Base-by-base conservation (phyloP, 1,140 invertebrate genomes). In the Wiebesia pumilae region DNA sequence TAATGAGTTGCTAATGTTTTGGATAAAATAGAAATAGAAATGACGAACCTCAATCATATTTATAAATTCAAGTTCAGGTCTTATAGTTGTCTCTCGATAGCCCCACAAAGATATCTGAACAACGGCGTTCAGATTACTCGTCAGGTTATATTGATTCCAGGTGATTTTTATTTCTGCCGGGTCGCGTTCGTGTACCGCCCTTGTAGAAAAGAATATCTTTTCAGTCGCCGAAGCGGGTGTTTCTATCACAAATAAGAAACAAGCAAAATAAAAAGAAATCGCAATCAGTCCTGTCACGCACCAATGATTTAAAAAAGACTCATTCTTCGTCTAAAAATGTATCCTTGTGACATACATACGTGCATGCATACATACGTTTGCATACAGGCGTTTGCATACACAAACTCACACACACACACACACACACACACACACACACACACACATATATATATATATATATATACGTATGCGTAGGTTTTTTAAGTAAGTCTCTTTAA, bases 111-210 rank as follows among this genome's bases (percentile, higher is more conserved):
- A 97, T 88, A 98, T 97, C 82, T 95, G 95, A 0, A 98, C 95
- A 21, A 88, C 95, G 0, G 97, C 96, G 89, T 96, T 96, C 9
- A 95, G 91, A 90, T 97, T 97, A 33, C 95, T 95, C 0, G 98
- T 98, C 89, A 98, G 96, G 94, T 98, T 98, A 88, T 96, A 96
- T 12, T 95, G 95, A 90, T 97, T 95, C 98, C 98, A 98, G 12
- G 95, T 96, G 19, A 98, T 96, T 90, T 95, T 95, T 69, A 98
- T 96, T 90, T 96, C 95, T 0, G 94, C 92, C 0, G 97, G 97
- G 88, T 95, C 94, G 58, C 95, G 95, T 89, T 97, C 94, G 88
- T 98, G 96, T 14, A 97, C 95, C 38, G 95, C 94, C 88, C 96
- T 95, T 69, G 95, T 96, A 69, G 95, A 94, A 90, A 98, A 98